These are phyloP conservation scores for Lasiurus borealis DNA, from an alignment of 2,113 vertebrate species.

Conservation along the genomic window DNA sequence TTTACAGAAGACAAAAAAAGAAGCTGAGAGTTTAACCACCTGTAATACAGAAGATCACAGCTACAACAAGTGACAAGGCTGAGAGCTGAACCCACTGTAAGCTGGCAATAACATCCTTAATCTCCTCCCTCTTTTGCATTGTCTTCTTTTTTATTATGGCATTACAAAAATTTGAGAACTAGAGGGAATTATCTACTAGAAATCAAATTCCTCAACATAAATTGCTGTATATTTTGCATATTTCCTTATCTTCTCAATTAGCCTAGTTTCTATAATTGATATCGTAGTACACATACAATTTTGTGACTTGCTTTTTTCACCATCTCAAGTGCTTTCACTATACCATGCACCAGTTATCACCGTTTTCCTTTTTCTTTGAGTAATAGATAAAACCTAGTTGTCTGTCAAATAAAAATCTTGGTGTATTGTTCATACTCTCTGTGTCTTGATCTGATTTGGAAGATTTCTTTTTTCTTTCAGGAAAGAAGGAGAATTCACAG, in stretches of 20 bases:
- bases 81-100: not conserved
- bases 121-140: not conserved
- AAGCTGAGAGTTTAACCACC: not conserved
- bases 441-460: not conserved
- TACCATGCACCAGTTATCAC: not conserved
- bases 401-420: constrained; percentile 24
- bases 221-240: not conserved
- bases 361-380: not conserved
- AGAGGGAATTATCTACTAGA: not conserved
- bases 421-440: not conserved
- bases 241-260: not conserved
- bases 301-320: not conserved
- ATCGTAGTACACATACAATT: not conserved
- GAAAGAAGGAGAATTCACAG: constrained; percentile 7
- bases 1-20: not conserved
- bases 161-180: not conserved
- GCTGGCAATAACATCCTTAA: not conserved
- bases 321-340: not conserved
- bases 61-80: not conserved
- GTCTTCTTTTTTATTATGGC: not conserved
- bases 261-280: not conserved
- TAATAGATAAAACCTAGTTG: not conserved
- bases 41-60: not conserved
- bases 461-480: not conserved
- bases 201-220: not conserved